phyloP scores from a whole-genome alignment of 2,888 invertebrate species.

The Ochlodes sylvanus region DNA sequence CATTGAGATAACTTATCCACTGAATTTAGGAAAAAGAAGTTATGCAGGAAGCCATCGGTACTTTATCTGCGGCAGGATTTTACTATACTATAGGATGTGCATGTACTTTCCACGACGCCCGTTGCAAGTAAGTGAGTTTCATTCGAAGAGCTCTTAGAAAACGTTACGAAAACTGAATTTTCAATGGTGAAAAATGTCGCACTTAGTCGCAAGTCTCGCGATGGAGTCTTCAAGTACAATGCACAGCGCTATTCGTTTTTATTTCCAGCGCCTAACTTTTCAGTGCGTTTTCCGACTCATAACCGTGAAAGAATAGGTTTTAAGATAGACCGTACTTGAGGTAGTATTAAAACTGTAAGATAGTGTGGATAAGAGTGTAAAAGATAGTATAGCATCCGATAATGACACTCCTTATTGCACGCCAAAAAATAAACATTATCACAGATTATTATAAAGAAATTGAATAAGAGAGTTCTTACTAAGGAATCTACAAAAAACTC shows the following conservation, averaged over 20 bases:
- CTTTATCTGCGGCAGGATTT: background rate
- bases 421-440: no score
- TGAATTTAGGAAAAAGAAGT: background rate
- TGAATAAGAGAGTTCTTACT: no score
- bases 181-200: constrained; percentile 37
- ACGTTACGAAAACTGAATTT: constrained; percentile 38
- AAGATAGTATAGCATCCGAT: no score
- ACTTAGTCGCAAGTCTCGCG: constrained; percentile 14
- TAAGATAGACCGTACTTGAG: no score
- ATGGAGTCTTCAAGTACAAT: constrained; percentile 27
- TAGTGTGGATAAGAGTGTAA: no score
- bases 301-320: no score
- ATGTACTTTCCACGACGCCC: background rate
- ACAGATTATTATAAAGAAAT: no score
- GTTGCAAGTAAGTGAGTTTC: constrained; percentile 17
- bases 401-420: no score
- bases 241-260: constrained; percentile 14
- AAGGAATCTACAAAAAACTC: no score
- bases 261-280: background rate
- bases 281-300: background rate
- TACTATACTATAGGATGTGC: background rate
- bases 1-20: background rate
- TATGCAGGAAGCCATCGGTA: background rate
- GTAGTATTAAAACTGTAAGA: no score
- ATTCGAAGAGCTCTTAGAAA: constrained; percentile 32